A percentile compares a stretch with the other conserved stretches of the same genome.
These are phyloP conservation scores for Hyles lineata DNA, from an alignment of 2,888 invertebrate species.

Conservation along the genomic window DNA sequence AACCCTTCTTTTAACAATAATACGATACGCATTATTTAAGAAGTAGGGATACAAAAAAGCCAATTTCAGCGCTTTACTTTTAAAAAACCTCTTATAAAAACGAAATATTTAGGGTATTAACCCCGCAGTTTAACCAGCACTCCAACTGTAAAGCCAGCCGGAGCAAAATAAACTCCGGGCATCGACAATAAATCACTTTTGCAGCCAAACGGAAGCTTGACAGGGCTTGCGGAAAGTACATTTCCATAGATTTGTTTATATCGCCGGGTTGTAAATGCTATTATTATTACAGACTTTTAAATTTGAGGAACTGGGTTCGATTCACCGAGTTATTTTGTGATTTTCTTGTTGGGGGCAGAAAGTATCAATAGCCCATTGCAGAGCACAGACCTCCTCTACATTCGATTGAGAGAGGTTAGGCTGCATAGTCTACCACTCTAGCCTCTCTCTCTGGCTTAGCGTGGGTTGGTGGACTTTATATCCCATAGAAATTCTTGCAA, in stretches of 20 bases:
- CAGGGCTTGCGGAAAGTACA: neutral
- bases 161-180: neutral
- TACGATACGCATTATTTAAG: too few species aligned
- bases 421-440: too few species aligned
- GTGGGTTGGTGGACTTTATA: too few species aligned
- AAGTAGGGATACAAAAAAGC: too few species aligned
- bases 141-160: neutral
- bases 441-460: too few species aligned
- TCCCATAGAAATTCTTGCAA: too few species aligned
- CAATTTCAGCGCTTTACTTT: too few species aligned
- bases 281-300: neutral
- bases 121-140: neutral
- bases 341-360: neutral
- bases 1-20: too few species aligned
- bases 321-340: neutral
- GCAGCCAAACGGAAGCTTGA: constrained; percentile 6
- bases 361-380: neutral
- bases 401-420: too few species aligned
- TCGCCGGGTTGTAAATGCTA: neutral
- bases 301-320: neutral
- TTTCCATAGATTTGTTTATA: neutral
- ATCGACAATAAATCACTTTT: constrained; percentile 3
- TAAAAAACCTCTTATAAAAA: too few species aligned
- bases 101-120: neutral
- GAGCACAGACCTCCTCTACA: neutral